Percentiles rank a stretch among this genome's conserved stretches.
Evolutionary conservation across 2,113 vertebrate genomes (phyloP).

Genomic region (Xenopus tropicalis): DNA sequence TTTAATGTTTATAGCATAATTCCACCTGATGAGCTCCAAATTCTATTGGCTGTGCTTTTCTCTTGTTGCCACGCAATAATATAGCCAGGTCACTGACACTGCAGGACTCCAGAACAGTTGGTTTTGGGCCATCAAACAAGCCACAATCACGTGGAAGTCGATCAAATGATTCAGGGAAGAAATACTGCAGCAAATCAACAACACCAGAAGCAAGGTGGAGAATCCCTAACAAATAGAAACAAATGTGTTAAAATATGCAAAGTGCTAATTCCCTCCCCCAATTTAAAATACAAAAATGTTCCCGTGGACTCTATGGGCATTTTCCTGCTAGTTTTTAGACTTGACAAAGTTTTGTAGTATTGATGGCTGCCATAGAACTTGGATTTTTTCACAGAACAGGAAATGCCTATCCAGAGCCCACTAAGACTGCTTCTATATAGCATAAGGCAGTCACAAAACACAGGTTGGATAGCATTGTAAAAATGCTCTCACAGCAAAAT

Average conservation of each 20-base stretch:
- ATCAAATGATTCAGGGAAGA: constrained; percentile 78
- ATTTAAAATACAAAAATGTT: too few species aligned
- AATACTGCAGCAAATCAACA: constrained; percentile 73
- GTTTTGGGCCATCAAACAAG: constrained; percentile 73
- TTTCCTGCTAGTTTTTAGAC: too few species aligned
- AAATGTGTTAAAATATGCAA: background rate
- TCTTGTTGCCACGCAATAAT: constrained; percentile 75
- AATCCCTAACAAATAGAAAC: constrained; percentile 58
- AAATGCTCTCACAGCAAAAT: too few species aligned
- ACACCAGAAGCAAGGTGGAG: constrained; percentile 72
- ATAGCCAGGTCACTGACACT: constrained; percentile 75
- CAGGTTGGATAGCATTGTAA: too few species aligned
- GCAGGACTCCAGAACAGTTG: constrained; percentile 70
- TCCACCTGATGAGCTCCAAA: constrained; percentile 78
- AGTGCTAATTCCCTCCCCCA: background rate
- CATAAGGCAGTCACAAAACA: too few species aligned
- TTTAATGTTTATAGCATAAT: too few species aligned
- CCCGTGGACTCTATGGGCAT: too few species aligned
- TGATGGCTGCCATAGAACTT: too few species aligned
- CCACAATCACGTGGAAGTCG: constrained; percentile 71
- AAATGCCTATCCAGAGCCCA: too few species aligned
- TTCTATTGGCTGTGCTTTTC: constrained; percentile 77
- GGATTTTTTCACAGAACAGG: too few species aligned
- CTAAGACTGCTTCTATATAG: too few species aligned
- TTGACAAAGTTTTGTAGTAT: too few species aligned